phyloP scores from a whole-genome alignment of 2,888 invertebrate genomes.

The Cryptus armator region DNA sequence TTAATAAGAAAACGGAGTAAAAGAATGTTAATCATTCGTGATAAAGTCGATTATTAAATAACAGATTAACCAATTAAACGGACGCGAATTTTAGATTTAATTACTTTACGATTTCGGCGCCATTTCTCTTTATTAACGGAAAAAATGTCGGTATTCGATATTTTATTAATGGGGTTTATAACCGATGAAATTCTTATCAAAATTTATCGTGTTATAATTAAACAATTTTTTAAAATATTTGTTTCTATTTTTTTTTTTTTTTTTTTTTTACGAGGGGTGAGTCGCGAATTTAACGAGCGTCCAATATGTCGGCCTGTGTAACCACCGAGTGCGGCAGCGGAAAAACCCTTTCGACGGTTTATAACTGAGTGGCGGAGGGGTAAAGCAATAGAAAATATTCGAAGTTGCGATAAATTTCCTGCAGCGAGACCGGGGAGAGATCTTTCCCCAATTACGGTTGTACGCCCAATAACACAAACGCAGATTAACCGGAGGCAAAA shows the following conservation, averaged over 20 bases:
- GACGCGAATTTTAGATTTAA: not conserved
- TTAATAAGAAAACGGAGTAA: not conserved
- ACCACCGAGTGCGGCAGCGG: not conserved
- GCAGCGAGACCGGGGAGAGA: conserved; percentile 9
- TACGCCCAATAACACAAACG: conserved; percentile 56
- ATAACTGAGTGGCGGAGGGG: not conserved
- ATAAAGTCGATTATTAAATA: too few species aligned
- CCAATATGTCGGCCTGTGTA: not conserved
- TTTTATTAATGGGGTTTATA: not conserved
- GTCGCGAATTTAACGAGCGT: not conserved
- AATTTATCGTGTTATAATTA: not conserved
- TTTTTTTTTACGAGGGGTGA: not conserved
- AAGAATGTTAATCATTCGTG: not conserved
- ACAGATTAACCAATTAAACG: not conserved
- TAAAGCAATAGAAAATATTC: not conserved
- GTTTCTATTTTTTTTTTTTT: not conserved
- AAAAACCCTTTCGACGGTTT: not conserved
- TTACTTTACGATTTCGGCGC: not conserved
- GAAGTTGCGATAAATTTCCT: conserved; percentile 21
- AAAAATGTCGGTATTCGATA: not conserved
- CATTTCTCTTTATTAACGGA: not conserved
- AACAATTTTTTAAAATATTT: not conserved
- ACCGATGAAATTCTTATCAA: not conserved
- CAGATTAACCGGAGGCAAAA: conserved; percentile 41
- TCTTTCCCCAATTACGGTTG: conserved; percentile 51